These are phyloP conservation scores for Palloptera scutellata DNA, from an alignment of 2,888 invertebrate genomes.

Conservation along the genomic window DNA sequence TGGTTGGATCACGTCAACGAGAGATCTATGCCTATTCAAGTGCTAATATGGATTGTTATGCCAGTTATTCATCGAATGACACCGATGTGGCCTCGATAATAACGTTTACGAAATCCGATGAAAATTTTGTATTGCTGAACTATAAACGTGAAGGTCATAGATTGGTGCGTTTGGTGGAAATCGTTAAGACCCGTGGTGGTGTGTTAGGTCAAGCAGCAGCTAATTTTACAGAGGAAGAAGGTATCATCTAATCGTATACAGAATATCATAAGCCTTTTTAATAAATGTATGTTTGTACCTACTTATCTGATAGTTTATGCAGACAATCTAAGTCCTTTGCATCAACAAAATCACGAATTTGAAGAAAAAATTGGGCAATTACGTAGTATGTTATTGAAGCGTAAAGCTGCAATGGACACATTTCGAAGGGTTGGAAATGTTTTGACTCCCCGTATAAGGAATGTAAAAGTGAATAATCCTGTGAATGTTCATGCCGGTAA, in stretches of 20 bases:
- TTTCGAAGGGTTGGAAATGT: slow-evolving; percentile 41
- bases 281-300: background rate
- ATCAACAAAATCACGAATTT: slow-evolving; percentile 52
- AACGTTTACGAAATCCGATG: slow-evolving; percentile 46
- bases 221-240: slow-evolving; percentile 34
- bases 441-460: slow-evolving; percentile 25
- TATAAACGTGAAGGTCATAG: slow-evolving; percentile 41
- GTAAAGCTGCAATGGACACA: slow-evolving; percentile 45
- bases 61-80: slow-evolving; percentile 47
- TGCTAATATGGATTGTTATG: slow-evolving; percentile 55
- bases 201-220: slow-evolving; percentile 25
- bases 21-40: slow-evolving; percentile 52
- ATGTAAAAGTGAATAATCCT: slow-evolving; percentile 33
- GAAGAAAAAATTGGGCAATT: slow-evolving; percentile 48
- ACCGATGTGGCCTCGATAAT: slow-evolving; percentile 44
- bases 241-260: no score
- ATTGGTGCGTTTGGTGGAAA: slow-evolving; percentile 52
- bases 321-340: slow-evolving; percentile 47
- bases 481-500: slow-evolving; percentile 39
- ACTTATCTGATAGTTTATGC: background rate
- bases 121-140: slow-evolving; percentile 49
- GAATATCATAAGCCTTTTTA: no score
- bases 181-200: slow-evolving; percentile 47
- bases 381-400: slow-evolving; percentile 50
- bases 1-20: slow-evolving; percentile 48